A percentile compares a stretch with the other conserved stretches of the same genome.
Conservation (phyloP, 2,797 vertebrate genomes). For the Microctenopoma lineatum region DNA sequence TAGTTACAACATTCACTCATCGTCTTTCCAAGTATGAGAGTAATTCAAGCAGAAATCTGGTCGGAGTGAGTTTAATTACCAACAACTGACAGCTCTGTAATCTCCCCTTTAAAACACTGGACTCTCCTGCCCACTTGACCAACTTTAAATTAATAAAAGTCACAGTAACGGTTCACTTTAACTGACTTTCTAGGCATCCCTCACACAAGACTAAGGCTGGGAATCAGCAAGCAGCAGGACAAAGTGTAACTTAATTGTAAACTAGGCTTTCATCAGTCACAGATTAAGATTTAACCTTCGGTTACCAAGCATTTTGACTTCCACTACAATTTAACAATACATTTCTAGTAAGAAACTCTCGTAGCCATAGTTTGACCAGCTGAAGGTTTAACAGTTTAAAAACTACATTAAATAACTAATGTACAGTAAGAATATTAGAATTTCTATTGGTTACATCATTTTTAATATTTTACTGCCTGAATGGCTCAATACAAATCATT, state of each 20-base stretch:
- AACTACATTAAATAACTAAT: not conserved
- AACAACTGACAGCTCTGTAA: not conserved
- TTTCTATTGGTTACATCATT: not conserved
- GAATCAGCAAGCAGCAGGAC: constrained; percentile 18
- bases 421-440: not conserved
- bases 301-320: constrained; percentile 37
- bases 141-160: constrained; percentile 6
- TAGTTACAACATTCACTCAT: not conserved
- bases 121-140: not conserved
- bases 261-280: constrained; percentile 11
- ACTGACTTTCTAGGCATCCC: constrained; percentile 12
- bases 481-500: not conserved
- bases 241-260: constrained; percentile 25
- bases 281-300: constrained; percentile 35
- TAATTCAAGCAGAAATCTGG: constrained; percentile 3
- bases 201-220: constrained; percentile 18
- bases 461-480: constrained; percentile 2
- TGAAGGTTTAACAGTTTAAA: not conserved
- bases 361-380: not conserved
- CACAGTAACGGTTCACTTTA: not conserved
- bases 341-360: constrained; percentile 27
- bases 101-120: not conserved
- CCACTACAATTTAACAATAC: constrained; percentile 26
- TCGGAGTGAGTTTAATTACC: constrained; percentile 9
- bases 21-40: constrained; percentile 10